Percentiles rank a stretch among this genome's conserved stretches.
Conservation (phyloP, 2,113 vertebrate genomes). For the Aramus guarauna region DNA sequence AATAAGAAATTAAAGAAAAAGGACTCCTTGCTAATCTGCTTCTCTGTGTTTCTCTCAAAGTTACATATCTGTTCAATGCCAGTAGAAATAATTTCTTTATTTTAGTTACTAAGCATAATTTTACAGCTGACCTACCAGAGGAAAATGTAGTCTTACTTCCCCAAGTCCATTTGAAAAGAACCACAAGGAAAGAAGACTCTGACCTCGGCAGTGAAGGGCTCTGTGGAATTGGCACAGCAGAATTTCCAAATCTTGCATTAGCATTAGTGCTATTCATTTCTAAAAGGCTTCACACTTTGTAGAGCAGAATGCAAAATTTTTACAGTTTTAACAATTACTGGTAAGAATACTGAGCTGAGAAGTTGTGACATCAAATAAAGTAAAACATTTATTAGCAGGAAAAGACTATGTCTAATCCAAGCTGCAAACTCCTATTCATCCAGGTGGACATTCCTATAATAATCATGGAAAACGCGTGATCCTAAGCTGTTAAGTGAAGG, state of each 20-base stretch:
- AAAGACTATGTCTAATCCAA: not conserved
- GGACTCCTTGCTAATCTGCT: not conserved
- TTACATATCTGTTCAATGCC: not conserved
- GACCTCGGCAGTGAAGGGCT: not conserved
- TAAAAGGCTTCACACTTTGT: not conserved
- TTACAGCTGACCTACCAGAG: conserved; percentile 6
- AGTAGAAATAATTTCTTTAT: conserved; percentile 27
- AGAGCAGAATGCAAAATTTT: not conserved
- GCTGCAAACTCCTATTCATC: not conserved
- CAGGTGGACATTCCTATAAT: not conserved
- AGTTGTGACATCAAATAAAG: not conserved
- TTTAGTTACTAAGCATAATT: conserved; percentile 28
- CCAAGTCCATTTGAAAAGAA: not conserved
- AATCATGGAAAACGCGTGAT: not conserved
- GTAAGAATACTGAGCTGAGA: not conserved
- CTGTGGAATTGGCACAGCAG: not conserved
- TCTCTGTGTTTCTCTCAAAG: not conserved
- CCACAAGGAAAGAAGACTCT: not conserved
- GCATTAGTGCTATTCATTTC: not conserved
- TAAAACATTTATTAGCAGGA: not conserved
- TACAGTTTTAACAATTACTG: not conserved
- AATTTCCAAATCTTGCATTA: not conserved
- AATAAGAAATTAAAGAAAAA: not conserved
- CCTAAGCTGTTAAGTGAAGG: not conserved
- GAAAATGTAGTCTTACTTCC: not conserved